Conservation (phyloP, 1,140 invertebrate species). For the Pemphigus obesinymphae region DNA sequence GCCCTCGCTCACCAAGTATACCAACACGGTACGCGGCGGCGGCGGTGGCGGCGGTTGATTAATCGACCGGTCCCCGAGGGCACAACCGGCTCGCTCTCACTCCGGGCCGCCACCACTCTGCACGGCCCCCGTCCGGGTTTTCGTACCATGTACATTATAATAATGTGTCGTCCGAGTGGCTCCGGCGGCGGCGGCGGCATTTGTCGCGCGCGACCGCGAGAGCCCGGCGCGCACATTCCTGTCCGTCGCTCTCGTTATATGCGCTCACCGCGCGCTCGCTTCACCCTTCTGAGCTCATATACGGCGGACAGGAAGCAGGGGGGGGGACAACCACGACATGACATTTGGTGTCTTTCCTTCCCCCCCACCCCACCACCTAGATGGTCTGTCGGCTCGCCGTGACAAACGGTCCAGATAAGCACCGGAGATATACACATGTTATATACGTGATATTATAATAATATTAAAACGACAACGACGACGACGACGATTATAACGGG, state of each 20-base stretch:
- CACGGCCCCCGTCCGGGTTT: background rate
- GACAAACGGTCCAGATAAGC: background rate
- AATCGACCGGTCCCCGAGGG: slow-evolving; percentile 33
- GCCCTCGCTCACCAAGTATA: background rate
- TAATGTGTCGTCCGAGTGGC: background rate
- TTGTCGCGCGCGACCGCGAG: background rate
- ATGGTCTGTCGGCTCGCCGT: background rate
- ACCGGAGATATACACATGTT: background rate
- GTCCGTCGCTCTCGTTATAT: background rate
- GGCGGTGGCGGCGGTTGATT: slow-evolving; percentile 28
- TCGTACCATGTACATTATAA: background rate
- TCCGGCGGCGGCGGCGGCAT: background rate
- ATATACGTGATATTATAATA: background rate
- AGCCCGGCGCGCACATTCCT: slow-evolving; percentile 11
- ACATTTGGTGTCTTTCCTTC: background rate
- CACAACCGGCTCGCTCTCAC: slow-evolving; percentile 28
- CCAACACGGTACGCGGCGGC: background rate
- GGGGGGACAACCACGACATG: background rate
- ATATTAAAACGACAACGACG: background rate
- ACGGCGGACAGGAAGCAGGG: background rate
- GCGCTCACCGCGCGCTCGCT: background rate
- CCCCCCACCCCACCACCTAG: too few species aligned
- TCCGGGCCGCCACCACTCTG: background rate
- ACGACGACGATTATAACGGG: background rate
- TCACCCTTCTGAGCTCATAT: background rate